Evolutionary conservation across 1,140 invertebrate genomes (phyloP), one percentile per base, ranked within the genome.

Genomic region (Trichonephila clavipes): DNA sequence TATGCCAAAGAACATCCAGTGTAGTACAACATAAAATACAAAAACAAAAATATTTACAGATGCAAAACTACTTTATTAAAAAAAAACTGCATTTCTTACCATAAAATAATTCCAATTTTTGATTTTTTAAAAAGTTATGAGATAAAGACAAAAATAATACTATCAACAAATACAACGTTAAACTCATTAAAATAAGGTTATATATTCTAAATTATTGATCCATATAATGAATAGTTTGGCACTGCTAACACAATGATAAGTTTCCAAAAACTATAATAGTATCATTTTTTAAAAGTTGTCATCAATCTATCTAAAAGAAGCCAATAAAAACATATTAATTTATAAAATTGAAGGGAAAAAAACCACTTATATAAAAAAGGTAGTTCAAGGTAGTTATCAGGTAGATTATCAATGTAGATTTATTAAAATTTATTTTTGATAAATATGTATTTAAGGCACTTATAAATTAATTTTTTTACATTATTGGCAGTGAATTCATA

Each of bases 171-270:
- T 24, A 24, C 14, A 69, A 69, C 10, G 28, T 62, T n/a, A 12
- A 69, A 69, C 14, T 69, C 24, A 4, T 69, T n/a, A 66, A n/a
- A n/a, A 69, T 51, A 10, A 7, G 1, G 0, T 51, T 51, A 10
- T 12, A 51, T 51, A 40, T 40, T 40, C 34, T 40, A 40, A 40
- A 40, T 40, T 40, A 51, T 5, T 51, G 44, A 51, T 51, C 44
- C 66, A 69, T n/a, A n/a, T 69, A 69, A 2, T 69, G 66, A 69
- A 69, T 69, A 69, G 24, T 69, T 69, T 69, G 66, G 66, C 66
- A 69, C 66, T 14, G 19, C 3, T 8, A 6, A 21, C 21, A 66
- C 66, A 69, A 51, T 28, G n/a, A 69, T 3, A 69, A 69, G 24
- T 24, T 69, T 69, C 12, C 66, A 28, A 12, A 10, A 51, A 51